These are phyloP conservation scores for Tetranychus truncatus DNA, from an alignment of 2,888 invertebrate genomes.

Conservation along the genomic window DNA sequence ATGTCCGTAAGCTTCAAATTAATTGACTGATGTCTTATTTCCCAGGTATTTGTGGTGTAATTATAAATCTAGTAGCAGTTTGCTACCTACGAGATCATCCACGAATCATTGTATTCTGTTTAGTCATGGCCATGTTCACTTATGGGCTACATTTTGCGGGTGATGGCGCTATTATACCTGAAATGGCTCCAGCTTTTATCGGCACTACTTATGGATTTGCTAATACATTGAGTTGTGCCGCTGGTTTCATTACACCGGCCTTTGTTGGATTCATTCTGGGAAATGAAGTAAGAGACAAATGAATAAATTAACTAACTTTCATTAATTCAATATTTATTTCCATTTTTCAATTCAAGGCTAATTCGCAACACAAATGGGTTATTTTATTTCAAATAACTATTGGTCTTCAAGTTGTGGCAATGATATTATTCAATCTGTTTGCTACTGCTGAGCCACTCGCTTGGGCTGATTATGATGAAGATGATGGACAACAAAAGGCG, in stretches of 20 bases:
- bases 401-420: background rate
- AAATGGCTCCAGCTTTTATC: constrained; percentile 17
- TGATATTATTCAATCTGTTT: background rate
- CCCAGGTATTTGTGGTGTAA: background rate
- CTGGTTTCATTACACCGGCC: constrained; percentile 18
- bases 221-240: constrained; percentile 6
- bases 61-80: background rate
- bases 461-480: background rate
- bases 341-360: background rate
- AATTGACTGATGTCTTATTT: background rate
- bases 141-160: constrained; percentile 18
- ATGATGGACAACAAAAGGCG: background rate
- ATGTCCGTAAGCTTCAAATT: background rate
- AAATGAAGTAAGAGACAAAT: background rate
- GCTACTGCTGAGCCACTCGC: background rate
- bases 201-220: constrained; percentile 17
- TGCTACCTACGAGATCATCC: background rate
- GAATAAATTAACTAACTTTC: background rate
- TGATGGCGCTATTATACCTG: constrained; percentile 15
- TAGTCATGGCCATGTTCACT: constrained; percentile 9
- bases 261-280: constrained; percentile 17
- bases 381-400: background rate
- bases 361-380: background rate
- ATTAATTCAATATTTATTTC: background rate
- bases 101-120: background rate